These are phyloP conservation scores for Ondatra zibethicus DNA, from an alignment of 2,113 vertebrate genomes.

Conservation along the genomic window DNA sequence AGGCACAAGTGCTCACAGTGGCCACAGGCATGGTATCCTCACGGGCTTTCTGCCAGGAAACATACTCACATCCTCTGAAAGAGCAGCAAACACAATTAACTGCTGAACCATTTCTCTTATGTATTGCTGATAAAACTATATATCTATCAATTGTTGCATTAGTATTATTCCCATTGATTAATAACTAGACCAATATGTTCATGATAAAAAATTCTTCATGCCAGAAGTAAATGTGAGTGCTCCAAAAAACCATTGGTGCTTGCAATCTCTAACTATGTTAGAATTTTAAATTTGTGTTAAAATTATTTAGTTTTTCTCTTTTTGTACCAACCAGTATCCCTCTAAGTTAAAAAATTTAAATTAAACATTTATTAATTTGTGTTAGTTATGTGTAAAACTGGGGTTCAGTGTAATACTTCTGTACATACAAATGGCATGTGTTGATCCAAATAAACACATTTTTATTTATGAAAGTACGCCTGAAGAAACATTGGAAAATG, in stretches of 20 bases:
- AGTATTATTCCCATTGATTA: background rate
- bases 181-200: conserved; percentile 50
- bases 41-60: background rate
- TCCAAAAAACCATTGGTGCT: conserved; percentile 62
- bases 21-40: background rate
- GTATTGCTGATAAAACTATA: conserved; percentile 32
- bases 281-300: conserved; percentile 64
- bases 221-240: conserved; percentile 18
- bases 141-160: conserved; percentile 28
- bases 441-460: background rate
- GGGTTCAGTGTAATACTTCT: background rate
- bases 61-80: background rate
- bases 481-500: background rate
- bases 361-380: background rate
- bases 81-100: background rate
- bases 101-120: background rate
- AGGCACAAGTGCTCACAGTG: background rate
- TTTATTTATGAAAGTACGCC: background rate
- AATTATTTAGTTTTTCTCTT: conserved; percentile 17
- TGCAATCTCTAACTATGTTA: conserved; percentile 54
- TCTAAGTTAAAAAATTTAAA: background rate
- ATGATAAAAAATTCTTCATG: background rate
- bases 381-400: background rate
- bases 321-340: background rate
- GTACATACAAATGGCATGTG: background rate